Conservation (phyloP, 1,140 invertebrate genomes). For the Brachionus koreanus region DNA sequence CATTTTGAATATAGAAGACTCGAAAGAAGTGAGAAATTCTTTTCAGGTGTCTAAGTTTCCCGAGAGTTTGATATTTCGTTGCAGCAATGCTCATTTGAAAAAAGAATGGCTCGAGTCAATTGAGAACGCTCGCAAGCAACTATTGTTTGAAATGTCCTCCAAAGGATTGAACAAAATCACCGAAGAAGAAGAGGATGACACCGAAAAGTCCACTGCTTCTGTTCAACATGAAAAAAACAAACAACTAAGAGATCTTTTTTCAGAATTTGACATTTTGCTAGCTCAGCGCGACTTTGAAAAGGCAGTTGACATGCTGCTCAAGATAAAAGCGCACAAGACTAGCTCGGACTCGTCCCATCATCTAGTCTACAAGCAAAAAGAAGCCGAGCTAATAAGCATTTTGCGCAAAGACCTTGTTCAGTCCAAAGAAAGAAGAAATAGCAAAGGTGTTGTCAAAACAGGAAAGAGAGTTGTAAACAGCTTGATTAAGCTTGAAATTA, state of each 20-base stretch:
- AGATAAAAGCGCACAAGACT: neutral
- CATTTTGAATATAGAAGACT: conserved; percentile 36
- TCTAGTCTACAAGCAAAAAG: conserved; percentile 42
- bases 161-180: neutral
- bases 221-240: neutral
- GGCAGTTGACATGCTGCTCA: conserved; percentile 16
- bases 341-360: neutral
- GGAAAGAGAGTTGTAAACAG: conserved; percentile 26
- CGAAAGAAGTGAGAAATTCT: conserved; percentile 33
- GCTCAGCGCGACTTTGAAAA: conserved; percentile 41
- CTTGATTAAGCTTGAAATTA: conserved; percentile 21
- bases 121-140: conserved; percentile 20
- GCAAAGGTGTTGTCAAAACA: conserved; percentile 39
- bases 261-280: conserved; percentile 41
- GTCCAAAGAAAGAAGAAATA: conserved; percentile 42
- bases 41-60: conserved; percentile 43
- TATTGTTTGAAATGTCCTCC: neutral
- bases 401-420: conserved; percentile 26
- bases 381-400: neutral
- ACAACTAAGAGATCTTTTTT: conserved; percentile 14
- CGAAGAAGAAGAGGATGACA: conserved; percentile 22
- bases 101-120: conserved; percentile 43
- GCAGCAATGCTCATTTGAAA: conserved; percentile 37
- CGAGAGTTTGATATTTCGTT: conserved; percentile 25
- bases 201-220: neutral